Evolutionary conservation across 1,140 invertebrate genomes (phyloP), one percentile per base, ranked within the genome.

Genomic region (Pachypeltis micranthus): DNA sequence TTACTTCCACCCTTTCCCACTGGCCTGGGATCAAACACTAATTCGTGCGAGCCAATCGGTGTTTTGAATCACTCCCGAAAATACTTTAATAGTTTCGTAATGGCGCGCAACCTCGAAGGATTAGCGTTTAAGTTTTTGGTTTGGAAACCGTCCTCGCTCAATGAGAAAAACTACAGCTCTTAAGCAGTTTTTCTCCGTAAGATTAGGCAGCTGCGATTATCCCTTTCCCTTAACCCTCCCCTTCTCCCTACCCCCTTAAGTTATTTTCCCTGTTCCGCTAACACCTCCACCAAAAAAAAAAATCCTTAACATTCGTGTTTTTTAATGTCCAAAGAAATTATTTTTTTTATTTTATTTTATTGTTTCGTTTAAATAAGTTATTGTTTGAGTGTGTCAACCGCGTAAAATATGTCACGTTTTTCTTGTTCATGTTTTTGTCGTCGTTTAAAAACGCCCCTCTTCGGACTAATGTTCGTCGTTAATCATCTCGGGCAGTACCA

Each of bases 241-340:
- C 47, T 21, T 59, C 24, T 39, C 27, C 44, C 29, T 28, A n/a
- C 28, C 54, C 54, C 24, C 26, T 56, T 59, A 59, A 63, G 29
- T 63, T 63, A 63, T 63, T 63, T 44, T 31, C 51, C 25, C 25
- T 56, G 56, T 27, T n/a, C n/a, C n/a, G n/a, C n/a, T 63, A 63
- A 56, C 27, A 51, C 47, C 47, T 51, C 47, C 47, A 21, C 12
- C 21, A 4, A 21, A 10, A 39, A 39, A 39, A 39, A 51, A 14
- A 51, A 51, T 21, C 3, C 47, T 51, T 16, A 51, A 2, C 25
- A 55, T 44, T 34, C 31, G 16, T 26, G 1, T 55, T 51, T 54
- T 28, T n/a, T n/a, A n/a, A n/a, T n/a, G 47, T 51, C 47, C 47
- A 51, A 39, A 39, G 31, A 39, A 10, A 10, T 39, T 39, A 10